Conservation (phyloP, 2,888 invertebrate species). For the Drosophila diplacantha region DNA sequence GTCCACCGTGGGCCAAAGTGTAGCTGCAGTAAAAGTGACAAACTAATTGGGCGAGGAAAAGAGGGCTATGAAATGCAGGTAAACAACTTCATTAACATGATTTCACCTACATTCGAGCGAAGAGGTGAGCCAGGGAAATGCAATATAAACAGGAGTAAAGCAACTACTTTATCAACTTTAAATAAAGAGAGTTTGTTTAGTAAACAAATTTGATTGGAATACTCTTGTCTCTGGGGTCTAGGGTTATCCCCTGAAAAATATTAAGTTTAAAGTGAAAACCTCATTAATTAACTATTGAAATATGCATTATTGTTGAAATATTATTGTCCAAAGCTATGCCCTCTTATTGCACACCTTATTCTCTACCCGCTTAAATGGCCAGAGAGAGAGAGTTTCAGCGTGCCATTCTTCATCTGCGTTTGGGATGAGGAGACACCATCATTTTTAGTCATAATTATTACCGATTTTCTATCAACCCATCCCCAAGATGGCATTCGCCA, state of each 20-base stretch:
- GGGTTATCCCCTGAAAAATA: no score
- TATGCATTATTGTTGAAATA: neutral
- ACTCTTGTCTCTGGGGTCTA: neutral
- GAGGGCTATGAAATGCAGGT: slow-evolving; percentile 55
- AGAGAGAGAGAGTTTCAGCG: slow-evolving; percentile 14
- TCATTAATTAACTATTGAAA: neutral
- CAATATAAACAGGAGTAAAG: no score
- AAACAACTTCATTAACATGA: slow-evolving; percentile 64
- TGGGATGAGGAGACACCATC: slow-evolving; percentile 26
- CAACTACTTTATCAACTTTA: neutral
- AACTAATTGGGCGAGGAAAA: slow-evolving; percentile 55
- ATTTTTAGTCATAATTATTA: slow-evolving; percentile 39
- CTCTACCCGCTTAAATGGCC: neutral
- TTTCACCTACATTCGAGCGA: slow-evolving; percentile 53
- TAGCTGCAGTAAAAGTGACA: slow-evolving; percentile 63
- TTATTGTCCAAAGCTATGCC: neutral
- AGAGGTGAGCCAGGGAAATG: slow-evolving; percentile 16
- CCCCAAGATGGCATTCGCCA: slow-evolving; percentile 27
- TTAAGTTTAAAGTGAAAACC: neutral
- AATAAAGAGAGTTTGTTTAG: neutral
- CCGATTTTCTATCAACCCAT: slow-evolving; percentile 38
- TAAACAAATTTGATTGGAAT: neutral
- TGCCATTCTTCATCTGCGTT: slow-evolving; percentile 25
- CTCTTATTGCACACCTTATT: neutral
- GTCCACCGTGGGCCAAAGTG: slow-evolving; percentile 25